These are phyloP conservation scores for Acanthosoma haemorrhoidale DNA, from an alignment of 2,888 invertebrate genomes.

Conservation along the genomic window DNA sequence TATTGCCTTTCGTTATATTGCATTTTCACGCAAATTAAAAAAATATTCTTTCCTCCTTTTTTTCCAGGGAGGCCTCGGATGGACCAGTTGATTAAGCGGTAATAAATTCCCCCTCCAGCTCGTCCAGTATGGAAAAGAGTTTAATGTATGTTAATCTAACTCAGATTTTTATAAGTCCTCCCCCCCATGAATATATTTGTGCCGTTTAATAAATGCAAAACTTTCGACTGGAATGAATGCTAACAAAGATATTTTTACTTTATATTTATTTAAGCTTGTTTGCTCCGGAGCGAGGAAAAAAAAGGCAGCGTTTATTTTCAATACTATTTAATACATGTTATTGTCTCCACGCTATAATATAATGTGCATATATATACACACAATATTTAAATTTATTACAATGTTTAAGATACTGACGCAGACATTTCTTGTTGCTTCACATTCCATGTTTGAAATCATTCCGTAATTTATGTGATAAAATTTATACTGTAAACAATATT, in stretches of 20 bases:
- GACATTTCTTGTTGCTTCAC: too few relatives aligned
- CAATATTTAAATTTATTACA: too few relatives aligned
- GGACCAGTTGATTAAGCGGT: slow-evolving; percentile 30
- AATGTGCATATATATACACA: too few relatives aligned
- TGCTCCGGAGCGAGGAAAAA: too few relatives aligned
- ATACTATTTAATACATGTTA: too few relatives aligned
- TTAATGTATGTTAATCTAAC: slow-evolving; percentile 28
- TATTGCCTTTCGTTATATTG: slow-evolving; percentile 30
- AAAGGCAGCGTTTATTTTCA: too few relatives aligned
- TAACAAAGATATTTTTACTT: not conserved
- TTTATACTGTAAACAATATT: too few relatives aligned
- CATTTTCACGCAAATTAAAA: slow-evolving; percentile 35
- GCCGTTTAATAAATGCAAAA: not conserved
- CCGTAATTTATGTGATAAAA: too few relatives aligned
- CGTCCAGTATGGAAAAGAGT: not conserved
- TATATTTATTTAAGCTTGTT: not conserved
- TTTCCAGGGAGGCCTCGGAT: not conserved
- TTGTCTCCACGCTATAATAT: too few relatives aligned
- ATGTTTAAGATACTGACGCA: too few relatives aligned
- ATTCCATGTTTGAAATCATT: too few relatives aligned
- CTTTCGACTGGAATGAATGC: not conserved
- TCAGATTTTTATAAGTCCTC: not conserved
- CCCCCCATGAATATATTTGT: slow-evolving; percentile 18
- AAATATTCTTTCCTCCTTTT: slow-evolving; percentile 22
- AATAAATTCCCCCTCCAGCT: slow-evolving; percentile 9